phyloP scores from a whole-genome alignment of 2,113 vertebrate species.

The Actenoides hombroni region DNA sequence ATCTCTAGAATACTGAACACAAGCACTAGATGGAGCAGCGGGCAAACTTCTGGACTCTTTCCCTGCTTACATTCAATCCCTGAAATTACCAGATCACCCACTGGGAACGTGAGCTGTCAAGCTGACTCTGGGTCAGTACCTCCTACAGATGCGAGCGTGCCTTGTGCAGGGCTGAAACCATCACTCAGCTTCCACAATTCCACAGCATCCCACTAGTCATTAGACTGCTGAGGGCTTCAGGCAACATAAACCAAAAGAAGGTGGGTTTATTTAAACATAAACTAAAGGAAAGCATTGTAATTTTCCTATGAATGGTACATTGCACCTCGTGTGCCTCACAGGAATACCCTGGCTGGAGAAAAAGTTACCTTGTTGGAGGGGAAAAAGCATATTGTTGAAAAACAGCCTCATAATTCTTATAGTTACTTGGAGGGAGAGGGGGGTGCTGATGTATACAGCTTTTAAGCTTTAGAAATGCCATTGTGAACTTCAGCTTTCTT shows the following conservation, averaged over 20 bases:
- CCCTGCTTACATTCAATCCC: neutral
- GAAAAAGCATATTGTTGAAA: neutral
- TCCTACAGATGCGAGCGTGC: neutral
- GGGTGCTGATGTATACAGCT: neutral
- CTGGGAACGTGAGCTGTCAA: neutral
- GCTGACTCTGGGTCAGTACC: neutral
- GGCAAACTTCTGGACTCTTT: constrained; percentile 16
- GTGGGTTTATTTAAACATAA: neutral
- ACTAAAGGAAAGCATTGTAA: neutral
- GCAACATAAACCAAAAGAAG: neutral
- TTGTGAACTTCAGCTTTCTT: neutral
- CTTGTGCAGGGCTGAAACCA: neutral
- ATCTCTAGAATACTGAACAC: neutral
- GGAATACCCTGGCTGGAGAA: neutral
- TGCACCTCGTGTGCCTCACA: neutral
- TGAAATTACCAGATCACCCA: neutral
- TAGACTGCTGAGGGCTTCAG: neutral
- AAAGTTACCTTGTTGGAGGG: neutral
- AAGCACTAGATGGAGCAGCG: constrained; percentile 68
- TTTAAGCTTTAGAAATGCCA: neutral
- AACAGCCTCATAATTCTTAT: neutral
- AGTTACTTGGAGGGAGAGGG: neutral
- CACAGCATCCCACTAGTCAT: neutral
- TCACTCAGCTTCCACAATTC: neutral
- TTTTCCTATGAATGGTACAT: neutral